Conservation (phyloP, 1,140 invertebrate species). For the Parasteatoda tepidariorum region DNA sequence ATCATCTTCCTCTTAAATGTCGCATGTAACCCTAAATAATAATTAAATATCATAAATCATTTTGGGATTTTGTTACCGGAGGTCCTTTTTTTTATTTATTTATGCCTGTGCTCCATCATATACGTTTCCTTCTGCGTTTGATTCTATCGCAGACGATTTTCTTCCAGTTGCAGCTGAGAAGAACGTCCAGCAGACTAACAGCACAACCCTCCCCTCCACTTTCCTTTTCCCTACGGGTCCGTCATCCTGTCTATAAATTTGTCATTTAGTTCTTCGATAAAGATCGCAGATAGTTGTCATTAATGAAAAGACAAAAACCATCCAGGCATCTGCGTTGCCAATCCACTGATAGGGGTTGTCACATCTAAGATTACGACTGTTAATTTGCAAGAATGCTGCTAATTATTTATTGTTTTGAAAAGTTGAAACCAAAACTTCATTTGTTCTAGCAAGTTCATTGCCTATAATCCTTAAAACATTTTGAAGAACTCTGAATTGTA, state of each 20-base stretch:
- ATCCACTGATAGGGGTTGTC: neutral
- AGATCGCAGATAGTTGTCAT: conserved; percentile 7
- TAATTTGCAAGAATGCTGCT: too few species aligned
- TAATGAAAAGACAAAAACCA: neutral
- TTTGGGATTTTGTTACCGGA: neutral
- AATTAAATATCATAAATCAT: conserved; percentile 42
- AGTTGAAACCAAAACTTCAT: too few species aligned
- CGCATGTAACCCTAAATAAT: conserved; percentile 25
- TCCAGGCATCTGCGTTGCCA: neutral
- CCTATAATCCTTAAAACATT: too few species aligned
- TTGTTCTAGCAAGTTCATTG: too few species aligned
- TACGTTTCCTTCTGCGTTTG: conserved; percentile 21
- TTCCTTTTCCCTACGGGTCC: conserved; percentile 9
- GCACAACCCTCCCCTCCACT: neutral
- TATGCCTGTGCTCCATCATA: conserved; percentile 1
- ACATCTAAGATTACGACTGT: too few species aligned
- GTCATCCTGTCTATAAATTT: conserved; percentile 39
- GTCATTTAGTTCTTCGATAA: conserved; percentile 36
- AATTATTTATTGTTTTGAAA: too few species aligned
- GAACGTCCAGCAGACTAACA: conserved; percentile 3
- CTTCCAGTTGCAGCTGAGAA: neutral
- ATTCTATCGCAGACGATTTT: neutral
- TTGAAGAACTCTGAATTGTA: too few species aligned
- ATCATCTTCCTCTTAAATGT: neutral
- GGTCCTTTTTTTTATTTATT: neutral